A percentile compares a stretch with the other conserved stretches of the same genome.
Evolutionary conservation across 1,140 invertebrate genomes (phyloP).

Genomic region (Apis cerana): DNA sequence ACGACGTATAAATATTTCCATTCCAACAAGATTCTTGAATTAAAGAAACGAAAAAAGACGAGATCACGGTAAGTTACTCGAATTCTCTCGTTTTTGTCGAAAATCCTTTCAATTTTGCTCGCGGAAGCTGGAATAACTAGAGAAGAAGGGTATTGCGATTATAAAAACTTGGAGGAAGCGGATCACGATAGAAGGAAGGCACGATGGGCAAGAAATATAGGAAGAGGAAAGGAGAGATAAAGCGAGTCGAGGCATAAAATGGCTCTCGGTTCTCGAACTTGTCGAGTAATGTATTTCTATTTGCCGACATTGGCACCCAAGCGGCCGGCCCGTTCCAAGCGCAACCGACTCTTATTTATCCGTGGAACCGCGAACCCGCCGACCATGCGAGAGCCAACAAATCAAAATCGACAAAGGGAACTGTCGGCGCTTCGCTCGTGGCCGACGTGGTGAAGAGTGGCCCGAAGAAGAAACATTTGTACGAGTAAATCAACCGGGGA

Average conservation of each 20-base stretch:
- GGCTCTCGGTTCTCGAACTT: not conserved
- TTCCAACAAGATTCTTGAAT: too few species aligned
- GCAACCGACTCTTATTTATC: slow-evolving; percentile 8
- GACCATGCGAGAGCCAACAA: slow-evolving; percentile 24
- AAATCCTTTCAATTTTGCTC: too few species aligned
- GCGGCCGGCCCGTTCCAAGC: not conserved
- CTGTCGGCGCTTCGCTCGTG: not conserved
- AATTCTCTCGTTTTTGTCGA: too few species aligned
- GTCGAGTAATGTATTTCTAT: slow-evolving; percentile 28
- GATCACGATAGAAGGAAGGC: too few species aligned
- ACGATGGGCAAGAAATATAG: not conserved
- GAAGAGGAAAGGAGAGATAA: too few species aligned
- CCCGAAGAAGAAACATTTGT: slow-evolving; percentile 24
- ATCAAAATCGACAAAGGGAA: slow-evolving; percentile 26
- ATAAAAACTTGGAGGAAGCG: too few species aligned
- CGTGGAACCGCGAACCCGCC: slow-evolving; percentile 4
- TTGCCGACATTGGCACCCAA: slow-evolving; percentile 23
- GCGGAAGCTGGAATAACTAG: too few species aligned
- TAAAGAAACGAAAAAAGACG: too few species aligned
- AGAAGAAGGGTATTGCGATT: too few species aligned
- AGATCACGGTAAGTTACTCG: too few species aligned
- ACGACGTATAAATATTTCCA: too few species aligned
- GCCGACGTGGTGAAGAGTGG: not conserved
- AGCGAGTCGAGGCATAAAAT: not conserved
- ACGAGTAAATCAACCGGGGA: slow-evolving; percentile 23